Base-by-base conservation (phyloP, 2,888 invertebrate genomes). In the Aradus depressus region DNA sequence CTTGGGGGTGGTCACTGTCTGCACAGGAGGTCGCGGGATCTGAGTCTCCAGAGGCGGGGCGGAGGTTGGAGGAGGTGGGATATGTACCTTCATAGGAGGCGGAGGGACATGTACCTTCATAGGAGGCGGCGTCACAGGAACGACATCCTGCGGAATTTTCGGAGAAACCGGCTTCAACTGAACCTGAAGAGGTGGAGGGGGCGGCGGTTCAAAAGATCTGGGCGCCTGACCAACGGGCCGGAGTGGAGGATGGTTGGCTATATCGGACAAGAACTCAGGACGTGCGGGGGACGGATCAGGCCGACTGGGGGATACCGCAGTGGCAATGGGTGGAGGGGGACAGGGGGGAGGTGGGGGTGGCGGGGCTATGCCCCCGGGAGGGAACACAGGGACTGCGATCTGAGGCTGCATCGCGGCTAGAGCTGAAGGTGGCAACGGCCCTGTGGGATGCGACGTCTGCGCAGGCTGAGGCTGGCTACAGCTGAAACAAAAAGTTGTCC, bases 311-410 rank as follows among this genome's bases (percentile, higher is more conserved):
- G 44, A 42, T 4, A 50, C 59, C 48, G 54, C 60, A 21, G 52
- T 53, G 12, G 55, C 60, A 60, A 53, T 57, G 58, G 44, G 55
- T 39, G 48, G 61, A 3, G 67, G 61, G 25, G 60, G 44, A 3
- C 52, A 58, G n/a, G 51, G 52, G 3, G 58, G 57, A 12, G 57
- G 56, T 1, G 56, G 57, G 1, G 60, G 54, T 10, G 62, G 53
- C 18, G 59, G 51, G 8, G 55, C 50, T 19, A 48, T 45, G 14
- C 53, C 52, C 4, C 69, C 73, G 3, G 68, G 61, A 31, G 76
- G 77, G 56, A 77, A 75, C 21, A 80, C 80, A 59, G 79, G 77
- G 16, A 78, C 75, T 3, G 79, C 77, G 60, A 80, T 72, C 61
- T 77, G 77, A 21, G 78, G 75, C 61, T 77, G 75, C 66, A 77